Percentiles rank a stretch among this genome's conserved stretches.
phyloP scores from a whole-genome alignment of 2,888 invertebrate species.

The Seira ritae region DNA sequence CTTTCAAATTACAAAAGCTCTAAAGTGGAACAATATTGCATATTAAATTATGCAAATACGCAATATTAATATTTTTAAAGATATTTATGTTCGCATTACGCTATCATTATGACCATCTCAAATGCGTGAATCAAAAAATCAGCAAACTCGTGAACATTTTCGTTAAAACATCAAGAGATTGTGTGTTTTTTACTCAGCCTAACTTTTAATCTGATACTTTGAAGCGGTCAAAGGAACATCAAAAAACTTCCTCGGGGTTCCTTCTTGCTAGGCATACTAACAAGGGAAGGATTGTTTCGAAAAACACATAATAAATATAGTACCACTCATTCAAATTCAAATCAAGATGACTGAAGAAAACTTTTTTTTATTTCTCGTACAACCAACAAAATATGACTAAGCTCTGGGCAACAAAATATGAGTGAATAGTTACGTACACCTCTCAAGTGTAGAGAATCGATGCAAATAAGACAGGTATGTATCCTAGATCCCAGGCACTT shows the following conservation, averaged over 20 bases:
- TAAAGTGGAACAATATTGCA: not conserved
- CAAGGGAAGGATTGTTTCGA: slow-evolving; percentile 6
- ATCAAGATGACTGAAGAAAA: not conserved
- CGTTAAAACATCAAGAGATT: no score
- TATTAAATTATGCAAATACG: not conserved
- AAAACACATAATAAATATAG: slow-evolving; percentile 4
- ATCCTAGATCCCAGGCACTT: not conserved
- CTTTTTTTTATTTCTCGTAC: not conserved
- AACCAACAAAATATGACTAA: not conserved
- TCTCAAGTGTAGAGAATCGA: not conserved
- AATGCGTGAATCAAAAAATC: not conserved
- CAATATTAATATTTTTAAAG: no score
- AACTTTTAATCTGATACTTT: not conserved
- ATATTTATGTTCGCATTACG: not conserved
- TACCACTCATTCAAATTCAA: not conserved
- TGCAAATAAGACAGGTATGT: not conserved
- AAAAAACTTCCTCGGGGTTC: slow-evolving; percentile 44
- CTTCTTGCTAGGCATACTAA: slow-evolving; percentile 36
- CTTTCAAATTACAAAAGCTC: not conserved
- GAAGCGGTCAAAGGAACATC: not conserved
- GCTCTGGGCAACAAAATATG: no score
- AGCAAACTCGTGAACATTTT: no score
- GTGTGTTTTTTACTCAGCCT: not conserved
- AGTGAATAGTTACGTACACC: not conserved
- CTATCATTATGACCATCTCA: slow-evolving; percentile 3